Conservation (phyloP, 2,888 invertebrate species). For the Polyploca ridens region DNA sequence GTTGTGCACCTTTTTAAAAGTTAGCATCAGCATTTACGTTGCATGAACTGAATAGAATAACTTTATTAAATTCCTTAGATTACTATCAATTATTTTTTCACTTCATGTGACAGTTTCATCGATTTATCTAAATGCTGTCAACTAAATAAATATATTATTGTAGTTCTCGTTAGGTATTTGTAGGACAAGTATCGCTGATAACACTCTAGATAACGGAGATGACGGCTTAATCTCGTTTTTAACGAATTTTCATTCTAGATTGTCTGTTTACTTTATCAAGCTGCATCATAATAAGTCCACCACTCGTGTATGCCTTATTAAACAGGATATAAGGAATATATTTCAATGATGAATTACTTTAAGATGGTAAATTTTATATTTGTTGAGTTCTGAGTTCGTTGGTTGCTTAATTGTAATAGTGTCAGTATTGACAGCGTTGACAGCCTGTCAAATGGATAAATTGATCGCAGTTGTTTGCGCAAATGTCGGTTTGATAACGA, state of each 20-base stretch:
- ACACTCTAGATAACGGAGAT: constrained; percentile 74
- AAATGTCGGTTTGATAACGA: constrained; percentile 78
- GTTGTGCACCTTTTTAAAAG: neutral
- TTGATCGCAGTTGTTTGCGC: constrained; percentile 82
- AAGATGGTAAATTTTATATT: constrained; percentile 54
- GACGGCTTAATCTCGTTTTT: constrained; percentile 82
- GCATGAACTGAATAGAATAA: neutral
- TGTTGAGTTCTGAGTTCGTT: constrained; percentile 67
- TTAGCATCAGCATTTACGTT: neutral
- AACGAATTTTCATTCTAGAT: constrained; percentile 76
- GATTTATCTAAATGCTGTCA: constrained; percentile 67
- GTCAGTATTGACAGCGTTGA: constrained; percentile 77
- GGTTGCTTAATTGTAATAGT: constrained; percentile 83
- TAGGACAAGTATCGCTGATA: constrained; percentile 69
- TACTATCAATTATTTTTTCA: constrained; percentile 36
- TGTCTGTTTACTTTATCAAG: constrained; percentile 49
- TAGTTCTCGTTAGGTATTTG: constrained; percentile 68
- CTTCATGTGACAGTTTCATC: constrained; percentile 60
- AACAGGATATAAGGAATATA: constrained; percentile 46
- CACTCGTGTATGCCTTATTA: constrained; percentile 34
- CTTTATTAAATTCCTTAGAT: neutral
- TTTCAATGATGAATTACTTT: constrained; percentile 39
- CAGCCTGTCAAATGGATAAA: constrained; percentile 79
- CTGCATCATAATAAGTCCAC: constrained; percentile 21
- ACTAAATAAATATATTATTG: constrained; percentile 69